Evolutionary conservation across 2,797 vertebrate species (phyloP), one percentile per base, ranked within the genome.

Genomic region (Manis javanica): DNA sequence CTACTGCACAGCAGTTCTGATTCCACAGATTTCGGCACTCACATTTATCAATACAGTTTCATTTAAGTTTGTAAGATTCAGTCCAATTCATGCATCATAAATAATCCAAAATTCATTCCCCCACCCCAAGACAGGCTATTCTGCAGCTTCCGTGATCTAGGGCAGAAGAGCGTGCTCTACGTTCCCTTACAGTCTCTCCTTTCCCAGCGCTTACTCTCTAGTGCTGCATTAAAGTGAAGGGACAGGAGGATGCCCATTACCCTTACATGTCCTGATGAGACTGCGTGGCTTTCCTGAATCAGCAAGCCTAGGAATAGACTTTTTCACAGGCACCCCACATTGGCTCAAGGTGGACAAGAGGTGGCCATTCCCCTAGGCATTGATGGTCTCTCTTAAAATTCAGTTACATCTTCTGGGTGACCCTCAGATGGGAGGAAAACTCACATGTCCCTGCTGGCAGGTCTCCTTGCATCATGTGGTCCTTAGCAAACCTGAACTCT

Each of bases 391-490:
- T 78, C 78, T 49, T 39, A 37, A 61, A 66, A 93, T 11, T 85
- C 55, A 49, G n/a, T 87, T 66, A 31, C 66, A 64, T 42, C n/a
- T 94, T 61, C 59, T 69, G 26, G 31, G 19, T 66, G 46, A 78
- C 37, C 1, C 14, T 75, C 2, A 26, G n/a, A 39, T 66, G n/a
- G 3, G 26, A 39, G 19, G 57, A 78, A 68, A 24, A 42, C 7
- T 53, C 29, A 15, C 11, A 53, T 34, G n/a, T 26, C 13, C 24
- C 19, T 34, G 16, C 31, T 2, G 26, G 16, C 72, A 8, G 26
- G 18, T 23, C 31, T 66, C n/a, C 34, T 19, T 57, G 26, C 13
- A 71, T 77, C 13, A 39, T 12, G 0, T 16, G 23, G 15, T 77
- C 53, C 83, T 57, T 37, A n/a, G 39, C 3, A 68, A 57, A 68